Conservation (phyloP, 2,113 vertebrate species). For the Tricholaema leucomelas region DNA sequence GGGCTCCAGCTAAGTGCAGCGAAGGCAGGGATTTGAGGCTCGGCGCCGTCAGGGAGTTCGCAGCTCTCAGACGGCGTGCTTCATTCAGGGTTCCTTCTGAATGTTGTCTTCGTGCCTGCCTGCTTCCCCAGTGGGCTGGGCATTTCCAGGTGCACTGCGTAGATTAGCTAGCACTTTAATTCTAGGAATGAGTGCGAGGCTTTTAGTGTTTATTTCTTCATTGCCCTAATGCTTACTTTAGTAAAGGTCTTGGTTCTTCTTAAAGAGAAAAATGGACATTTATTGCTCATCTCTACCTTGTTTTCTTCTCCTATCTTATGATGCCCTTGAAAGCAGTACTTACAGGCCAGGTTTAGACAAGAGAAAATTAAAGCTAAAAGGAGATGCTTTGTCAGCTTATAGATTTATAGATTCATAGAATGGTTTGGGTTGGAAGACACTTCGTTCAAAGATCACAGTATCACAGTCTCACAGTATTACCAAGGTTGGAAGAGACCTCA, state of each 20-base stretch:
- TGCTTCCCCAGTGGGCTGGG: constrained; percentile 36
- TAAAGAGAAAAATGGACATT: constrained; percentile 3
- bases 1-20: constrained; percentile 22
- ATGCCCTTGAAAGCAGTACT: not conserved
- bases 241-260: constrained; percentile 28
- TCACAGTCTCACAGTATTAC: too few relatives aligned
- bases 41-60: constrained; percentile 46
- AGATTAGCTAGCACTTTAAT: constrained; percentile 47
- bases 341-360: not conserved
- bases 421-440: too few relatives aligned
- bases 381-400: not conserved
- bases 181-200: constrained; percentile 11
- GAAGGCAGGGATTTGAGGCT: constrained; percentile 29
- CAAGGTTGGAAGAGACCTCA: too few relatives aligned
- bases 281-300: not conserved
- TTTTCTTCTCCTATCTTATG: not conserved
- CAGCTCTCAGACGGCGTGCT: constrained; percentile 32
- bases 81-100: constrained; percentile 60
- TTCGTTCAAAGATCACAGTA: too few relatives aligned
- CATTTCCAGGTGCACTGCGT: constrained; percentile 58
- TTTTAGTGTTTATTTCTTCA: constrained; percentile 42
- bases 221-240: constrained; percentile 26
- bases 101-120: constrained; percentile 55
- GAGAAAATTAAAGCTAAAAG: not conserved
- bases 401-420: too few relatives aligned